Conservation (phyloP, 1,140 invertebrate genomes). For the Hermetia illucens region DNA sequence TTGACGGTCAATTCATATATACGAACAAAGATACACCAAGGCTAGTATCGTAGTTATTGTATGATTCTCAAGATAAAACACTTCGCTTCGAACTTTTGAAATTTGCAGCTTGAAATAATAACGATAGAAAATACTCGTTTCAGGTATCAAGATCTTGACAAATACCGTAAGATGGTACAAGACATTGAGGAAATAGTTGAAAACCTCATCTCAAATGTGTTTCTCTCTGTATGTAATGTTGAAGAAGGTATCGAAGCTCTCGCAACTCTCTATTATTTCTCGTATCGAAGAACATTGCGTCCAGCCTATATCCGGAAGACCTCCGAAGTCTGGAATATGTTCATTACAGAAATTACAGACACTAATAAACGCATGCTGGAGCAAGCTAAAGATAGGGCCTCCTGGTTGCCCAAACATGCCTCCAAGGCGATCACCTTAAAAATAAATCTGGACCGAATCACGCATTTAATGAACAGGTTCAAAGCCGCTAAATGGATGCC, state of each 20-base stretch:
- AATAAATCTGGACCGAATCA: conserved; percentile 19
- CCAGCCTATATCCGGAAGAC: conserved; percentile 49
- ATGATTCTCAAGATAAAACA: too few relatives aligned
- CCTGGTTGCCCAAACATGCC: conserved; percentile 50
- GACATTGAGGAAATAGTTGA: conserved; percentile 55
- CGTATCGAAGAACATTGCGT: conserved; percentile 45
- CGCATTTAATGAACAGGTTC: conserved; percentile 15
- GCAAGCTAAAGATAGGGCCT: conserved; percentile 42
- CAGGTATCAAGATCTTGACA: conserved; percentile 60
- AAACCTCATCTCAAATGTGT: conserved; percentile 51
- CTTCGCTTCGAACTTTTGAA: too few relatives aligned
- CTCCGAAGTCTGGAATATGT: conserved; percentile 50
- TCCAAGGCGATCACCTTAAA: conserved; percentile 31
- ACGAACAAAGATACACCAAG: too few relatives aligned
- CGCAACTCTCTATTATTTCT: conserved; percentile 52
- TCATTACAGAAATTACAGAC: conserved; percentile 59
- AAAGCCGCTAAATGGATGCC: conserved; percentile 20
- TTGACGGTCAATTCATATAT: too few relatives aligned
- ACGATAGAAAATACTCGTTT: background rate
- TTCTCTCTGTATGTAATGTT: conserved; percentile 50
- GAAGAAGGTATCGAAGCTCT: conserved; percentile 57
- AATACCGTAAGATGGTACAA: conserved; percentile 46
- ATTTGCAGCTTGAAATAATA: too few relatives aligned
- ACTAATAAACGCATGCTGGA: conserved; percentile 54
- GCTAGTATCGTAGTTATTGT: too few relatives aligned